Evolutionary conservation across 2,888 invertebrate species (phyloP), one percentile per base, ranked within the genome.

Genomic region (Bursaphelenchus okinawaensis): DNA sequence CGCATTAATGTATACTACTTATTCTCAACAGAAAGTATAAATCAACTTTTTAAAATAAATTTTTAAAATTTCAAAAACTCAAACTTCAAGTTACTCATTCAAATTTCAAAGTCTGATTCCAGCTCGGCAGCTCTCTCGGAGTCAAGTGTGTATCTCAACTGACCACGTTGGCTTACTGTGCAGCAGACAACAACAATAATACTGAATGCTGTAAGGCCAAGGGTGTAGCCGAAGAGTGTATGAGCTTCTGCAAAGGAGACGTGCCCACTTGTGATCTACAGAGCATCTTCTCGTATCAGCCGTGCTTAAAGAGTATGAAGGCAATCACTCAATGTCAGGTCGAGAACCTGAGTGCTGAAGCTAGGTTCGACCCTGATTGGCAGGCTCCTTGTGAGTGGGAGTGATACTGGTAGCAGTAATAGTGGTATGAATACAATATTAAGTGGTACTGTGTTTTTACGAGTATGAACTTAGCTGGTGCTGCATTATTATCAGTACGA

Each of bases 81-180:
- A 3, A 40, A 1, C n/a, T 40, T 1, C n/a, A n/a, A n/a, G 2
- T 40, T 40, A 6, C 40, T n/a, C 16, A 1, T 40, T 40, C n/a
- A n/a, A n/a, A n/a, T n/a, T n/a, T n/a, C n/a, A n/a, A n/a, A n/a
- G n/a, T n/a, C n/a, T n/a, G n/a, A n/a, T 63, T 70, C 60, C 57
- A 77, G 77, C 59, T 77, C 1, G 73, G 74, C 1, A 68, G 72
- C n/a, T 67, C 69, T 9, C 63, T 76, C 4, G 77, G 77, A 6
- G 61, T 77, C 22, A 77, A 77, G 55, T 77, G 77, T 60, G 72
- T 77, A 23, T 69, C 70, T 16, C 74, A 76, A 57, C 52, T 77
- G 59, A 77, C 77, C 1, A 76, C 75, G 0, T 77, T 77, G 77
- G 74, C 77, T 0, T 77, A 77, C 58, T 77, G 77, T 63, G 75